Evolutionary conservation across 2,113 vertebrate species (phyloP), one percentile per base, ranked within the genome.

Genomic region (Raphicerus campestris): DNA sequence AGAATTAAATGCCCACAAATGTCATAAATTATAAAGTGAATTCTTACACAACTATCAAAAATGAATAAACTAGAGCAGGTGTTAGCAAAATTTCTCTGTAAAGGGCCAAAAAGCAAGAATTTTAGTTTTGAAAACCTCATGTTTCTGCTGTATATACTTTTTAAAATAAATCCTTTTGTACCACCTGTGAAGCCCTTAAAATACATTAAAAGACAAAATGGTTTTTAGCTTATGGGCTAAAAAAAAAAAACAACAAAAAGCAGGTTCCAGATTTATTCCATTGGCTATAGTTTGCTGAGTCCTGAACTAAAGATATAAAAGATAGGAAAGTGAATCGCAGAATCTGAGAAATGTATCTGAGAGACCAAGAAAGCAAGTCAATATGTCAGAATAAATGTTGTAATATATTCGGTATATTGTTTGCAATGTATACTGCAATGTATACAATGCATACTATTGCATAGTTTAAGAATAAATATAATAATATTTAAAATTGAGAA

Each of bases 391-490:
- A 87, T 51, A 42, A 63, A 53, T 53, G 49, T 10, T 91, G n/a
- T 51, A 53, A 17, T 51, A 24, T 30, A 32, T 42, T 51, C 0
- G 0, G 4, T 77, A 61, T 60, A 80, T 20, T n/a, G 1, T n/a
- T 7, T 56, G 15, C 22, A 28, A 9, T 39, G 45, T 78, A 47
- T 35, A 56, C 28, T 28, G 3, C 45, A 63, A 55, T 32, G 1
- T 32, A 26, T 66, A 32, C 16, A 20, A 6, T 26, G 45, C 78
- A 47, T 35, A 39, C 39, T 83, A 56, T 4, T 63, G 30, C 45
- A 16, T n/a, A 66, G 0, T 26, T 14, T 93, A 78, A 58, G 17
- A 39, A 58, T 56, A 58, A 42, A 81, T 73, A 53, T 22, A 77
- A 28, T 28, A 77, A 28, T 24, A 28, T 80, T 56, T n/a, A 49